Conservation (phyloP, 2,113 vertebrate species). For the human region DNA sequence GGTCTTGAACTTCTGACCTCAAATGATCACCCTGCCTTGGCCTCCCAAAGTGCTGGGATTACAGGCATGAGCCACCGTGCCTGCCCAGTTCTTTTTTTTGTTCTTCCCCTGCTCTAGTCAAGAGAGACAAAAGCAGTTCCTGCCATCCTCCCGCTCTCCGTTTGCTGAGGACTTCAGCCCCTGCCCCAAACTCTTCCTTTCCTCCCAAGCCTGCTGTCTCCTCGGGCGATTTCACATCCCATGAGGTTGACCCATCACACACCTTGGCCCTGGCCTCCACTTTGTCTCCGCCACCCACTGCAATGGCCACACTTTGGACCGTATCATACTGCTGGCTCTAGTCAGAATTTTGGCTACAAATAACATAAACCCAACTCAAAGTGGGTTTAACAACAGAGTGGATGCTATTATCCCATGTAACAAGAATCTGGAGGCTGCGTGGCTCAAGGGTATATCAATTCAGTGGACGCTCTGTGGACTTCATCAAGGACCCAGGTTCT, state of each 20-base stretch:
- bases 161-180: background rate
- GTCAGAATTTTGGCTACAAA: background rate
- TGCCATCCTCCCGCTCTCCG: background rate
- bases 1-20: too few relatives aligned
- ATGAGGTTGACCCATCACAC: background rate
- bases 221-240: background rate
- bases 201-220: background rate
- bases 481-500: background rate
- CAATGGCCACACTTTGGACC: background rate
- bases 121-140: background rate
- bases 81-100: background rate
- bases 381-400: background rate
- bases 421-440: background rate
- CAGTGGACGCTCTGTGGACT: background rate
- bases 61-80: too few relatives aligned
- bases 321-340: background rate
- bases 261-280: background rate
- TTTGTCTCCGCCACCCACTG: background rate
- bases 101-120: too few relatives aligned
- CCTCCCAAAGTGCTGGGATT: too few relatives aligned
- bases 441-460: background rate
- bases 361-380: background rate
- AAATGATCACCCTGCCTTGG: too few relatives aligned
- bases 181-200: background rate
- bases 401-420: background rate